These are phyloP conservation scores for Caenorhabditis auriculariae DNA, from an alignment of 2,888 invertebrate genomes.

Conservation along the genomic window DNA sequence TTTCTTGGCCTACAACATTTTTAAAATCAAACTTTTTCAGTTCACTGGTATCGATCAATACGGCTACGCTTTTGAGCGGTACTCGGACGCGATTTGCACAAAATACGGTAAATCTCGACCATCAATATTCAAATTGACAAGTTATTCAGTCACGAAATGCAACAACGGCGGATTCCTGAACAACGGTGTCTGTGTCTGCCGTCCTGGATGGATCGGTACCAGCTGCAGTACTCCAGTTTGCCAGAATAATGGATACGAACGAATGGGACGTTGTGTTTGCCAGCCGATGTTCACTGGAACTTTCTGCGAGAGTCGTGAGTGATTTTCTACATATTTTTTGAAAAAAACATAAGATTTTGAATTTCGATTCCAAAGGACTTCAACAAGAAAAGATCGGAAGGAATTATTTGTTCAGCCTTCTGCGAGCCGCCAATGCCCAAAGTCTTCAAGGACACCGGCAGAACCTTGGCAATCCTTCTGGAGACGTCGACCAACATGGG, in stretches of 20 bases:
- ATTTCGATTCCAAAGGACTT: too few relatives aligned
- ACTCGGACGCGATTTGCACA: conserved; percentile 37
- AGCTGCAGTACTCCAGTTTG: conserved; percentile 45
- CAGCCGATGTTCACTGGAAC: conserved; percentile 39
- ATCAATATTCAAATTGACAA: neutral
- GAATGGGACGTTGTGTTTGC: conserved; percentile 26
- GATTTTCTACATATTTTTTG: neutral
- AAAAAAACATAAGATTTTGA: neutral
- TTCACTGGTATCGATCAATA: conserved; percentile 56
- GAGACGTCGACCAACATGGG: conserved; percentile 50
- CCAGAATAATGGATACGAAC: conserved; percentile 44
- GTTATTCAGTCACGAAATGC: conserved; percentile 26
- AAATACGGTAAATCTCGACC: conserved; percentile 13
- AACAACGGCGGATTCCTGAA: conserved; percentile 42
- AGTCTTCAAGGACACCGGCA: conserved; percentile 36
- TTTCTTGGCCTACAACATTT: neutral
- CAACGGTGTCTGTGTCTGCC: conserved; percentile 51
- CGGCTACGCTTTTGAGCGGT: conserved; percentile 54
- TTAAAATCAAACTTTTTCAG: conserved; percentile 6
- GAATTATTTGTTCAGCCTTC: conserved; percentile 28
- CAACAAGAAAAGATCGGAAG: too few relatives aligned
- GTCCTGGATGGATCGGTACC: conserved; percentile 34
- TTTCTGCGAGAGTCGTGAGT: conserved; percentile 44
- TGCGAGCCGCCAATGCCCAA: conserved; percentile 50
- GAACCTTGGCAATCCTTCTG: conserved; percentile 46